Base-by-base conservation (phyloP, 2,888 invertebrate genomes). In the Venusia cambrica region DNA sequence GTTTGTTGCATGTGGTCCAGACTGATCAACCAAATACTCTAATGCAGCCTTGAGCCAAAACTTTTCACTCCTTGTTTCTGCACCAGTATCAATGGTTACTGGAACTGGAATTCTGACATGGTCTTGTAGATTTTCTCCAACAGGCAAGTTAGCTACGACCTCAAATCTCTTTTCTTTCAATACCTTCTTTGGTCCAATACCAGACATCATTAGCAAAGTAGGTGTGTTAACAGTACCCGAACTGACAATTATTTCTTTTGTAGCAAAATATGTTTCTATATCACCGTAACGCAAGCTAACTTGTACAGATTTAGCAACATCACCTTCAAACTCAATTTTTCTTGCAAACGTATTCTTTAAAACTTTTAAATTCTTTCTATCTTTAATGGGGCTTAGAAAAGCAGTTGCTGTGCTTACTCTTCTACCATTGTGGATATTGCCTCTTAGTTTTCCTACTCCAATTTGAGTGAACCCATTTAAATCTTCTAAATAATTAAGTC, bases 371-470 rank as follows among this genome's bases (percentile, higher is more conserved):
- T 85, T 85, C 7, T 61, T 51, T 4, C 81, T 64, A 30, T 73
- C 54, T 31, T 54, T 57, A 1, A 69, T 58, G 11, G 73, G 65
- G 38, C 64, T 77, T 2, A 85, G 47, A 38, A 83, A 90, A 2
- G 89, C 88, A 27, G 88, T 89, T 1, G 88, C 85, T 5, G 89
- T 87, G 52, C 89, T 89, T 5, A 89, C 89, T 49, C 90, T 67
- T 39, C 70, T 79, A 0, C 90, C 90, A 45, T 85, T 73, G 38
- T 87, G 47, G 30, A 79, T 76, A 1, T 81, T 76, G 1, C 89
- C 90, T 54, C 87, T 78, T 5, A 89, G 74, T 48, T 83, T 88
- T 6, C 87, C 88, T n/a, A 88, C 75, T 1, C 88, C 90, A 51
- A 89, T 77, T 62, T 90, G 89, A 2, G 73, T 72, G 0, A 66